Conservation (phyloP, 2,113 vertebrate species). For the Oryzias celebensis region DNA sequence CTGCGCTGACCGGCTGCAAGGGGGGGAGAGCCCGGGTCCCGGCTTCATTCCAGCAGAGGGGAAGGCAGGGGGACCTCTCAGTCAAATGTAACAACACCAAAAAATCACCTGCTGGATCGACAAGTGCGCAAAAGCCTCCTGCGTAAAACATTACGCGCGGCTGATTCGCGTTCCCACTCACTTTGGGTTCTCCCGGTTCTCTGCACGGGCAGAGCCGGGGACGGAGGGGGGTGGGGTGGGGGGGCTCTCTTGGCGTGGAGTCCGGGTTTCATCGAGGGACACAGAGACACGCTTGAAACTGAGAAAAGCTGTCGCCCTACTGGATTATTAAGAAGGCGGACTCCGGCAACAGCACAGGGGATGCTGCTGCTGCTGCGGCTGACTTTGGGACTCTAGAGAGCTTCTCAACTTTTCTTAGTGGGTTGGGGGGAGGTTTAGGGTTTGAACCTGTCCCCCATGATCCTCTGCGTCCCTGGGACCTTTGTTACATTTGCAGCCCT, state of each 20-base stretch:
- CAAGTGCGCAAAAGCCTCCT: slow-evolving; percentile 54
- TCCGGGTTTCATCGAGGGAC: slow-evolving; percentile 47
- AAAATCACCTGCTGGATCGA: slow-evolving; percentile 22
- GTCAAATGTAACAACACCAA: slow-evolving; percentile 46
- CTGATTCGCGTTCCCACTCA: neutral
- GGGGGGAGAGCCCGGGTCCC: slow-evolving; percentile 27
- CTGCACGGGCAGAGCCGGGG: slow-evolving; percentile 38
- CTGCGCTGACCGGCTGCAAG: slow-evolving; percentile 25
- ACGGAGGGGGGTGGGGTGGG: slow-evolving; percentile 8
- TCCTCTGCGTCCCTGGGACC: slow-evolving; percentile 47
- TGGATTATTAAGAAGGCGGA: slow-evolving; percentile 58
- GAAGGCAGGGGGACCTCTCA: slow-evolving; percentile 11
- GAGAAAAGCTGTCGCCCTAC: slow-evolving; percentile 44
- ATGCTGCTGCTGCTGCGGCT: slow-evolving; percentile 51
- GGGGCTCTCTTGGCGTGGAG: slow-evolving; percentile 53
- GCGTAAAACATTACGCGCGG: slow-evolving; percentile 45
- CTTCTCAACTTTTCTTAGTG: slow-evolving; percentile 52
- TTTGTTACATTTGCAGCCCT: slow-evolving; percentile 49
- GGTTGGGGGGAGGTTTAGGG: neutral
- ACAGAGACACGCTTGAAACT: slow-evolving; percentile 52
- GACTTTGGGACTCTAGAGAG: slow-evolving; percentile 64
- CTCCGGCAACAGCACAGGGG: slow-evolving; percentile 27
- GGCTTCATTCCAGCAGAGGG: slow-evolving; percentile 45
- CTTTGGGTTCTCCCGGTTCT: slow-evolving; percentile 3
- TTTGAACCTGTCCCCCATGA: slow-evolving; percentile 20